Percentiles rank a stretch among this genome's conserved stretches.
Evolutionary conservation across 2,888 invertebrate species (phyloP).

Genomic region (Entomobrya multifasciata): DNA sequence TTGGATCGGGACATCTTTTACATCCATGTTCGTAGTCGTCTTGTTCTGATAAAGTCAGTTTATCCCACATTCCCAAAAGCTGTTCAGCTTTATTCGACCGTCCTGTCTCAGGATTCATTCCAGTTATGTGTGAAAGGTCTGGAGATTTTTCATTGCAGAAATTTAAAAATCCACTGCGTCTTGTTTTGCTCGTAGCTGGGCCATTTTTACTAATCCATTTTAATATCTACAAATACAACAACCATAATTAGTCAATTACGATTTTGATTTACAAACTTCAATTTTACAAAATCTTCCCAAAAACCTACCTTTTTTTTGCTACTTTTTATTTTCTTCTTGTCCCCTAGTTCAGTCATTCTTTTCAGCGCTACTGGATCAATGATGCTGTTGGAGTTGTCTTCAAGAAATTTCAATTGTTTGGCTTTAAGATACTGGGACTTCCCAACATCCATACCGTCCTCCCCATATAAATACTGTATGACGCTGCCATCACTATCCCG

Average conservation of each 20-base stretch:
- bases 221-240: slow-evolving; percentile 50
- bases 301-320: slow-evolving; percentile 36
- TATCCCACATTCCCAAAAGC: slow-evolving; percentile 86
- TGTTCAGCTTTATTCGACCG: slow-evolving; percentile 85
- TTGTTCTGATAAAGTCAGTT: slow-evolving; percentile 85
- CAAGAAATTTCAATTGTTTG: slow-evolving; percentile 89
- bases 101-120: slow-evolving; percentile 83
- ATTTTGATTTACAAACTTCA: too few relatives aligned
- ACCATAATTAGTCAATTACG: too few relatives aligned
- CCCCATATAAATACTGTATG: slow-evolving; percentile 91
- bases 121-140: slow-evolving; percentile 81
- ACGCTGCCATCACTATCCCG: slow-evolving; percentile 96
- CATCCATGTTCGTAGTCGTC: slow-evolving; percentile 81
- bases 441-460: slow-evolving; percentile 94
- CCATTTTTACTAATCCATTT: slow-evolving; percentile 64
- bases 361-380: slow-evolving; percentile 84
- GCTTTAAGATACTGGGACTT: slow-evolving; percentile 91
- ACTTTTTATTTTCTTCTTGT: slow-evolving; percentile 78
- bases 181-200: slow-evolving; percentile 80
- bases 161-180: slow-evolving; percentile 84
- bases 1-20: slow-evolving; percentile 87
- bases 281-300: too few relatives aligned
- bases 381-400: slow-evolving; percentile 89
- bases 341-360: slow-evolving; percentile 84
- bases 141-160: slow-evolving; percentile 84